Evolutionary conservation across 2,888 invertebrate species (phyloP), one percentile per base, ranked within the genome.

Genomic region (Plusia festucae): DNA sequence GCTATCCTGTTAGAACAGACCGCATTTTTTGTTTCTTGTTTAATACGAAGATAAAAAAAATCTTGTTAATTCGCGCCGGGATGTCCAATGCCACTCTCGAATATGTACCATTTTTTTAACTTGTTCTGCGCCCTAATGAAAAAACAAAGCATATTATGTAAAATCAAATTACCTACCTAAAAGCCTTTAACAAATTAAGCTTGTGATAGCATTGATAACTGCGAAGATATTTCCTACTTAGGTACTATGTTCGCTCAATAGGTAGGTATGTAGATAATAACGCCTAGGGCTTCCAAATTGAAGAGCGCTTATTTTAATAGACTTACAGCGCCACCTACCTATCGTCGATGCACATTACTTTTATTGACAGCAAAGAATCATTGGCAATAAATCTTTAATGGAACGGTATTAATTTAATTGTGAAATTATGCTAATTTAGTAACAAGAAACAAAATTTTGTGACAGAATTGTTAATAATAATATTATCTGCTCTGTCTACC

Each of bases 241-340:
- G 6, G n/a, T 15, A n/a, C 13, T 15, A 34, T 15, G 13, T 15
- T 34, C 13, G 15, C 15, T 15, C 13, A 34, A 34, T 15, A 15
- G 3, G 15, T 4, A 34, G 3, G 34, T 15, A 15, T n/a, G n/a
- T n/a, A n/a, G n/a, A 15, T 34, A 34, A 30, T 30, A 8, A 2
- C 8, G 27, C 6, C 27, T 30, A 30, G 27, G 27, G 8, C 6
- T 15, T 4, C 4, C 7, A n/a, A 40, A 40, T 5, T n/a, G n/a
- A n/a, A 15, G n/a, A 1, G 5, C n/a, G 40, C 40, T n/a, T 40
- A n/a, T 7, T 40, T 7, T 40, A 46, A 18, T 46, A 46, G 16
- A 18, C 46, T 18, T 8, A 20, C 73, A 70, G 73, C 73, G 70
- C 68, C 70, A 71, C 24, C 73, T 71, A 71, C 24, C 73, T 71